phyloP scores from a whole-genome alignment of 2,797 vertebrate genomes.

The Phoeniculus purpureus region DNA sequence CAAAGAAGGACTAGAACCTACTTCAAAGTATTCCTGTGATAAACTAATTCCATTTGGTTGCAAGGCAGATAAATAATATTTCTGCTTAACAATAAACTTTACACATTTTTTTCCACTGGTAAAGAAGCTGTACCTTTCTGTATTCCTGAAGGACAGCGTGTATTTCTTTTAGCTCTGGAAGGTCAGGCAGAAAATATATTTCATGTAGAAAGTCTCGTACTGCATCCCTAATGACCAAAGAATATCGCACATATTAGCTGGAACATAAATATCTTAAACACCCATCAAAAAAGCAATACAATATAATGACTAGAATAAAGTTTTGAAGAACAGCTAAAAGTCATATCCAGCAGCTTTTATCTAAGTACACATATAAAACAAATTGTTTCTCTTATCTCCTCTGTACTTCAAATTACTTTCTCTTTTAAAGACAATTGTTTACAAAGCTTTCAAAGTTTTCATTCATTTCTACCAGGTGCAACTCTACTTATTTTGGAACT shows the following conservation, averaged over 20 bases:
- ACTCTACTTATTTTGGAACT: neutral
- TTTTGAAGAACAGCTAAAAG: neutral
- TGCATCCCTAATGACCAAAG: constrained; percentile 82
- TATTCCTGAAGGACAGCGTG: constrained; percentile 93
- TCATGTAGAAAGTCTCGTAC: constrained; percentile 97
- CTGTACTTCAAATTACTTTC: neutral
- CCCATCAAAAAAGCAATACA: neutral
- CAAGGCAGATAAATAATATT: neutral
- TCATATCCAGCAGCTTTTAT: neutral
- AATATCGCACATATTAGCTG: neutral
- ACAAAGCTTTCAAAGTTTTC: neutral
- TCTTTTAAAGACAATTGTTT: neutral
- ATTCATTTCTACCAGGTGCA: neutral
- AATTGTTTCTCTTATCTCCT: neutral
- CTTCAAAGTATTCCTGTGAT: neutral
- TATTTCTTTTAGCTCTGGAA: constrained; percentile 92
- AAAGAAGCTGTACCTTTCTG: constrained; percentile 86
- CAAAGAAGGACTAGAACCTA: neutral
- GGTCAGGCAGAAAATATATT: constrained; percentile 97
- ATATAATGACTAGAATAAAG: neutral
- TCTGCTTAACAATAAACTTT: neutral
- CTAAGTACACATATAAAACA: neutral
- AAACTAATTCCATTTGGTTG: neutral
- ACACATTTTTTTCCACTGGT: neutral
- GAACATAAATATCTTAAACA: neutral